phyloP scores from a whole-genome alignment of 2,888 invertebrate genomes.

The Masnerella sp. region DNA sequence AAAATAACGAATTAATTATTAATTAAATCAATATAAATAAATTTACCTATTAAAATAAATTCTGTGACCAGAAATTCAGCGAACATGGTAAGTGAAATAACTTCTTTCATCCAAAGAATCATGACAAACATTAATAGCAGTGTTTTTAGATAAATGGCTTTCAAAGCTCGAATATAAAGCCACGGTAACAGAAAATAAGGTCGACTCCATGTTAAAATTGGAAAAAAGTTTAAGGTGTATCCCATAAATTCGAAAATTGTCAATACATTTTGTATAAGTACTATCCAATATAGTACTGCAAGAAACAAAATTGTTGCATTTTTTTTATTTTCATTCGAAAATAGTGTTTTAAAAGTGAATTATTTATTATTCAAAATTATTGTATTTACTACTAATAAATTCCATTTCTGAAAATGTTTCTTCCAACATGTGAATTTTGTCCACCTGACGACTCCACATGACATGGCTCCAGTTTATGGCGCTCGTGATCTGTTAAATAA shows the following conservation, averaged over 20 bases:
- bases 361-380: background rate
- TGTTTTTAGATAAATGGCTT: constrained; percentile 68
- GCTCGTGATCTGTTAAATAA: constrained; percentile 64
- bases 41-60: constrained; percentile 65
- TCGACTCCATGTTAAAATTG: constrained; percentile 69
- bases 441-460: constrained; percentile 66
- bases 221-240: constrained; percentile 69
- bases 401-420: constrained; percentile 15
- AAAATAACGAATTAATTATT: background rate
- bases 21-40: constrained; percentile 1
- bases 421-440: constrained; percentile 53
- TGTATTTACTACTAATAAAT: constrained; percentile 26
- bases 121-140: constrained; percentile 62
- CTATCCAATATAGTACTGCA: constrained; percentile 68
- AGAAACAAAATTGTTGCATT: constrained; percentile 3
- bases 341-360: background rate
- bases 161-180: constrained; percentile 69
- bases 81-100: constrained; percentile 61
- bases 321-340: background rate
- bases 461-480: constrained; percentile 67
- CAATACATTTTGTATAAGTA: constrained; percentile 67
- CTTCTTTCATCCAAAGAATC: constrained; percentile 63
- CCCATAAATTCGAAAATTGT: constrained; percentile 65
- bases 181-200: constrained; percentile 70
- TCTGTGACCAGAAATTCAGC: constrained; percentile 67